phyloP scores from a whole-genome alignment of 2,797 vertebrate genomes.

The Arctocebus calabarensis region DNA sequence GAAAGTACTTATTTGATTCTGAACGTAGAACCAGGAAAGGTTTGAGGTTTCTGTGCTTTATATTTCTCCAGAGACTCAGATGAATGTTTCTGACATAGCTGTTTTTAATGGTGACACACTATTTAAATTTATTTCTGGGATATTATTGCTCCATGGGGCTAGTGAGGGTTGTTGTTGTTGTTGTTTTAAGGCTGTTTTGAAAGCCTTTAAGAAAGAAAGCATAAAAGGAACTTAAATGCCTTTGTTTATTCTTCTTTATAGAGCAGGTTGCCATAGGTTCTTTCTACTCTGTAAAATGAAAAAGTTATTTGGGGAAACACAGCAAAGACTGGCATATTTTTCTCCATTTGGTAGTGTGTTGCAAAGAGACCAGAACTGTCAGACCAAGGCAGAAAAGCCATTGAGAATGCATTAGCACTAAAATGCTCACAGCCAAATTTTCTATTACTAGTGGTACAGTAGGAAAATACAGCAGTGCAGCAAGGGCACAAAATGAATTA shows the following conservation, averaged over 20 bases:
- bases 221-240: neutral
- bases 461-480: neutral
- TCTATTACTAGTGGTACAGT: neutral
- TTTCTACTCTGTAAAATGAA: slow-evolving; percentile 27
- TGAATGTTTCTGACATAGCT: neutral
- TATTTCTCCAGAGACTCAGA: neutral
- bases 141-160: neutral
- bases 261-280: neutral
- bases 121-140: neutral
- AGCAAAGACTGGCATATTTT: neutral
- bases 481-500: neutral
- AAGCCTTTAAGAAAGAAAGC: slow-evolving; percentile 32
- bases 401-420: neutral
- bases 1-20: neutral
- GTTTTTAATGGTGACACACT: neutral
- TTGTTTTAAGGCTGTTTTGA: neutral
- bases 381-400: neutral
- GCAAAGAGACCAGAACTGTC: neutral
- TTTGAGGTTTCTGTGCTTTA: neutral
- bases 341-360: neutral
- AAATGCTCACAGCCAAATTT: neutral
- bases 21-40: neutral
- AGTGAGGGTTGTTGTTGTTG: neutral
- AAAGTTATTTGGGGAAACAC: slow-evolving; percentile 10
- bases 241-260: slow-evolving; percentile 56